phyloP scores from a whole-genome alignment of 2,113 vertebrate species.

The Crotalus horridus region DNA sequence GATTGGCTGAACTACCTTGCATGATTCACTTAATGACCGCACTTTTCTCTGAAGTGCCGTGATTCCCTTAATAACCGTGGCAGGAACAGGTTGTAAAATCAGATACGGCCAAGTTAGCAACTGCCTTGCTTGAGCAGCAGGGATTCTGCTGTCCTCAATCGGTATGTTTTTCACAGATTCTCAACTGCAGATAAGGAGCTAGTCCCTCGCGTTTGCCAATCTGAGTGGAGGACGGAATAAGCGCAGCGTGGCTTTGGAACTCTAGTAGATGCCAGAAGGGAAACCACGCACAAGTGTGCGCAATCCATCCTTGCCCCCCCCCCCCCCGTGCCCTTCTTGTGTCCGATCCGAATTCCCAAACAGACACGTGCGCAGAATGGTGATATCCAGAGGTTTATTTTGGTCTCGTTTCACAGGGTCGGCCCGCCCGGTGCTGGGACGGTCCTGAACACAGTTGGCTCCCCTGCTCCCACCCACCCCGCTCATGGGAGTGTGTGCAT shows the following conservation, averaged over 20 bases:
- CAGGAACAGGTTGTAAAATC: too few relatives aligned
- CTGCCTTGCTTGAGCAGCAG: too few relatives aligned
- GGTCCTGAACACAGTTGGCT: neutral
- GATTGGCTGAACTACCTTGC: neutral
- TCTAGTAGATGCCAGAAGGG: neutral
- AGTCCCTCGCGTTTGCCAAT: too few relatives aligned
- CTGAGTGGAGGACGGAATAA: neutral
- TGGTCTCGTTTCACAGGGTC: slow-evolving; percentile 23
- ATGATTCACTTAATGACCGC: too few relatives aligned
- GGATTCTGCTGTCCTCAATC: too few relatives aligned
- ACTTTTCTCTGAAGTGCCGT: too few relatives aligned
- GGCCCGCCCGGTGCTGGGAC: neutral
- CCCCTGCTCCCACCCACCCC: neutral
- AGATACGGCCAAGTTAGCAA: too few relatives aligned
- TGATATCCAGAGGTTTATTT: slow-evolving; percentile 9
- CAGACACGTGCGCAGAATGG: neutral
- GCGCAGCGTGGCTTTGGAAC: neutral
- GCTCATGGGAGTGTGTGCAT: neutral
- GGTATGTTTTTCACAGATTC: too few relatives aligned
- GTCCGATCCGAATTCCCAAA: neutral
- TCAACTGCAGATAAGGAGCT: too few relatives aligned
- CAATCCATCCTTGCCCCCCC: neutral
- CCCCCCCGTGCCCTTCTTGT: rapidly evolving
- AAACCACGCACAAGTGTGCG: neutral
- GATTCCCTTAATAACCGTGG: neutral